Evolutionary conservation across 2,797 vertebrate species (phyloP), one percentile per base, ranked within the genome.

Genomic region (Mycteria americana): DNA sequence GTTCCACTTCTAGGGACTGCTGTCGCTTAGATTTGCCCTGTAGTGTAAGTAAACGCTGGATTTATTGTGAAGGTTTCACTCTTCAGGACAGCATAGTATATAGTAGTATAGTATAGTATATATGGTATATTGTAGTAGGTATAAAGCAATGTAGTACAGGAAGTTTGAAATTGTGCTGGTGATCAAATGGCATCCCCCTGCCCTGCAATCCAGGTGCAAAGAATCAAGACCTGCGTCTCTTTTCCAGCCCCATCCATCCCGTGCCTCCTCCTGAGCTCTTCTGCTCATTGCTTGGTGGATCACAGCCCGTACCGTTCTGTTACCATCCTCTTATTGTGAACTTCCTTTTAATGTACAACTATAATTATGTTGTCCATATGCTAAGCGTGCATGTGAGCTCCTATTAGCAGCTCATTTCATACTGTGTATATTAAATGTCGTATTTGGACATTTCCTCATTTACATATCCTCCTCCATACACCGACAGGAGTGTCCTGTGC

Each of bases 261-360:
- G 0, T 46, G 7, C 27, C 7, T 59, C 37, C 39, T 67, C 22
- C 64, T 33, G 13, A 0, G 1, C 16, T 48, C 18, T 13, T 67
- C 46, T 60, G 25, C n/a, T 89, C 65, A 16, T 33, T 0, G 0
- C 46, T 85, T 1, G 0, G 1, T 5, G 12, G 11, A 13, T 65
- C 1, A 0, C 30, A 25, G 23, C 28, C 37, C 0, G 3, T 0
- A 0, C 24, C 1, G 0, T 63, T 75, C 53, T 54, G 1, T 68
- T 45, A 31, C 35, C 50, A 2, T 16, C 33, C 74, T 63, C 59
- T n/a, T n/a, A 0, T 27, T 45, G 48, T 56, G 68, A 88, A 6
- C 56, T 89, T 83, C 28, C 51, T 46, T 77, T 70, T 74, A 18
- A 60, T 68, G 13, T 41, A 57, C 89, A 80, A 8, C 25, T 56